Evolutionary conservation across 2,888 invertebrate genomes (phyloP).

Genomic region (Sinohyriopsis cumingii): DNA sequence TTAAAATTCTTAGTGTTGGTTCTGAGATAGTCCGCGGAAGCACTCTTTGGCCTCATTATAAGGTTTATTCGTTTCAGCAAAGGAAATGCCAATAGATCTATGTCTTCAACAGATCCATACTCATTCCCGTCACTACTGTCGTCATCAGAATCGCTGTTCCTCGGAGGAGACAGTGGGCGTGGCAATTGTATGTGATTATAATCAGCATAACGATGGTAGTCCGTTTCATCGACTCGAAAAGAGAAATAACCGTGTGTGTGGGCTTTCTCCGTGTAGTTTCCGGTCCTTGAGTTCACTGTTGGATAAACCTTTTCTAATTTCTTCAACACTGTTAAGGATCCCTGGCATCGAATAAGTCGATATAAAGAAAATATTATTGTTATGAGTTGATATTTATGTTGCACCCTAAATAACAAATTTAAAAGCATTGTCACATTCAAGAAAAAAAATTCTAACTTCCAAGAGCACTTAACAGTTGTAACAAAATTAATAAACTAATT

Average conservation of each 20-base stretch:
- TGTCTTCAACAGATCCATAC: conserved; percentile 17
- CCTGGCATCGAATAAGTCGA: conserved; percentile 34
- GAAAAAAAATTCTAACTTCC: too few species aligned
- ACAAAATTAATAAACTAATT: too few species aligned
- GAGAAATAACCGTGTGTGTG: conserved; percentile 43
- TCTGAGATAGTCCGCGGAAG: conserved; percentile 1
- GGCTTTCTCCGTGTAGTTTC: conserved; percentile 33
- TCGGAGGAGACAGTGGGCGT: conserved; percentile 22
- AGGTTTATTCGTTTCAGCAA: conserved; percentile 35
- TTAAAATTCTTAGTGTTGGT: too few species aligned
- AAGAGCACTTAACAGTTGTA: too few species aligned
- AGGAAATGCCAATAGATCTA: conserved; percentile 32
- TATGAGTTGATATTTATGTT: too few species aligned
- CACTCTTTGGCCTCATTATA: conserved; percentile 40
- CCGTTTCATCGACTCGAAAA: conserved; percentile 38
- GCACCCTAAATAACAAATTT: too few species aligned
- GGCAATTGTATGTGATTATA: conserved; percentile 40
- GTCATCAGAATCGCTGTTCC: conserved; percentile 22
- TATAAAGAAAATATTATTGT: background rate
- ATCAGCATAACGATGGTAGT: conserved; percentile 37
- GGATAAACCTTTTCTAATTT: conserved; percentile 55
- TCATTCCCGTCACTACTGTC: conserved; percentile 1
- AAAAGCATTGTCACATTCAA: too few species aligned
- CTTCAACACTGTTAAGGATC: conserved; percentile 60
- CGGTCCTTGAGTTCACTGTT: conserved; percentile 49